Conservation (phyloP, 2,888 invertebrate species). For the Amphipyra berbera region DNA sequence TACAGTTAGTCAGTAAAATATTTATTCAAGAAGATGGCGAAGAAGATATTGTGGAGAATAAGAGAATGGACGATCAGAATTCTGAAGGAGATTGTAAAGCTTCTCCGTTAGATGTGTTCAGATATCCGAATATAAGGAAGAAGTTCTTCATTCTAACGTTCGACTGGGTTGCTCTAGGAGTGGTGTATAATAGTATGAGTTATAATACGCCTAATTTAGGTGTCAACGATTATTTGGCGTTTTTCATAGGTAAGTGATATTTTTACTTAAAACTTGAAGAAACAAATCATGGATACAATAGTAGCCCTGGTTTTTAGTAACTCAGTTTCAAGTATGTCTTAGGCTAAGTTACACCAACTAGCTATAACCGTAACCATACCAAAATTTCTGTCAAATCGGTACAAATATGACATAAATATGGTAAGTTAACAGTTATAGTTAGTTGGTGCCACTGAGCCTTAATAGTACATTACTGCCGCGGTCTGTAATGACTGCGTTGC, state of each 20-base stretch:
- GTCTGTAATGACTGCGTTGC: too few species aligned
- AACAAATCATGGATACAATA: too few species aligned
- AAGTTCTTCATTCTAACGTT: constrained; percentile 92
- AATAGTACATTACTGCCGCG: too few species aligned
- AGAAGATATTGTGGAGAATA: constrained; percentile 76
- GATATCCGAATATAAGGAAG: constrained; percentile 91
- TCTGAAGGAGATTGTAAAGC: constrained; percentile 87
- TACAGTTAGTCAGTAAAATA: constrained; percentile 77
- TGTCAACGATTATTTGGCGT: constrained; percentile 92
- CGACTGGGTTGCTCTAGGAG: constrained; percentile 92
- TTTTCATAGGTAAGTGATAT: constrained; percentile 90
- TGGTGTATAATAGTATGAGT: constrained; percentile 92
- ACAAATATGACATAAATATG: too few species aligned
- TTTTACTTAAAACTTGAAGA: constrained; percentile 2
- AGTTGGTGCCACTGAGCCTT: too few species aligned
- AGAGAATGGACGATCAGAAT: constrained; percentile 82
- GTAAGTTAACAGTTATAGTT: too few species aligned
- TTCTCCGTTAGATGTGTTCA: constrained; percentile 91
- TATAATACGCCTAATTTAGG: constrained; percentile 92
- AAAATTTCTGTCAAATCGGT: too few species aligned
- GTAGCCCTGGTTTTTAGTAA: too few species aligned
- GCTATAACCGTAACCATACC: too few species aligned
- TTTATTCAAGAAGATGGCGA: constrained; percentile 73
- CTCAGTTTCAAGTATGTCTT: too few species aligned
- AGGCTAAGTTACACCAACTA: too few species aligned